Conservation (phyloP, 2,888 invertebrate species). For the Augochlorella aurata region DNA sequence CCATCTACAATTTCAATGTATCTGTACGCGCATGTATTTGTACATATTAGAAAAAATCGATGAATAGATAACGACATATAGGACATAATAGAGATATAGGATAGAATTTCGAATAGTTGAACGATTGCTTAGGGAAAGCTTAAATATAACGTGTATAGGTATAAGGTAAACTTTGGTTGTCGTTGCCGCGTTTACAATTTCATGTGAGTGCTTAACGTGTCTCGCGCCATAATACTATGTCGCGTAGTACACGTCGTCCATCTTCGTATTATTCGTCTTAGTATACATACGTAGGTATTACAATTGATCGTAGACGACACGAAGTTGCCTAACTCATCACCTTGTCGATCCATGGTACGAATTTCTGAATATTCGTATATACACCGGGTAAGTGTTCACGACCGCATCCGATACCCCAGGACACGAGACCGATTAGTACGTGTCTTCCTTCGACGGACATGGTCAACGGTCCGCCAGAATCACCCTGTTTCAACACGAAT, state of each 20-base stretch:
- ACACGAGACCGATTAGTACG: conserved; percentile 93
- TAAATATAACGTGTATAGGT: neutral
- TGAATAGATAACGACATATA: neutral
- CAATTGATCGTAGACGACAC: neutral
- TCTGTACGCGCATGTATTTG: neutral
- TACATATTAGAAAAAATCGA: neutral
- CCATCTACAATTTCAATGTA: neutral
- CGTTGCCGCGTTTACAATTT: no score
- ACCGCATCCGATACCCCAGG: conserved; percentile 96
- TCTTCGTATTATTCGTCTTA: neutral
- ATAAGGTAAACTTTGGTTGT: neutral
- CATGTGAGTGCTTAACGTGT: no score
- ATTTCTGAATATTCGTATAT: conserved; percentile 95
- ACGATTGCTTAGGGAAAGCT: neutral
- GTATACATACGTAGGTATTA: no score
- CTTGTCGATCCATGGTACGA: conserved; percentile 95
- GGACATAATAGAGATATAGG: neutral
- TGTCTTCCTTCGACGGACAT: conserved; percentile 92
- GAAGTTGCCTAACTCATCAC: conserved; percentile 85
- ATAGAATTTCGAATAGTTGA: neutral
- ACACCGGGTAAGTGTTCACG: conserved; percentile 95
- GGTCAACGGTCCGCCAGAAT: conserved; percentile 94
- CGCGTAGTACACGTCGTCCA: neutral
- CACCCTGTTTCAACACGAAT: conserved; percentile 79
- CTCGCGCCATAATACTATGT: neutral